Conservation (phyloP, 2,888 invertebrate genomes). For the Abscondita cerata region DNA sequence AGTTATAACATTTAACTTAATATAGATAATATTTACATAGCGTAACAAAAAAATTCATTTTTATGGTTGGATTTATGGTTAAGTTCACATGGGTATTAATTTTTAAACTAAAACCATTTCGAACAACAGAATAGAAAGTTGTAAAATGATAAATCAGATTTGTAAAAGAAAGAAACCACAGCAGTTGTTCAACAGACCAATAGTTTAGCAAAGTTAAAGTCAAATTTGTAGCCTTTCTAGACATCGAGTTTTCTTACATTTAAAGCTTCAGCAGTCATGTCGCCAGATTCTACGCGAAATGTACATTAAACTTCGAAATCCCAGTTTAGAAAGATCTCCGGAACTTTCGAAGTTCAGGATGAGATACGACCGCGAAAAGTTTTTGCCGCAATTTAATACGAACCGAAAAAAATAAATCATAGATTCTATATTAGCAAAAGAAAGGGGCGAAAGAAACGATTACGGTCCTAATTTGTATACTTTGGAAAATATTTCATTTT, state of each 20-base stretch:
- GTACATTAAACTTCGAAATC: constrained; percentile 34
- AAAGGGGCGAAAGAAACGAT: constrained; percentile 19
- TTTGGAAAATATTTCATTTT: constrained; percentile 16
- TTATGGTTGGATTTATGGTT: too few species aligned
- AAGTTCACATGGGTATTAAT: too few species aligned
- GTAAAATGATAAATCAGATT: neutral
- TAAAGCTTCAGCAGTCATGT: constrained; percentile 34
- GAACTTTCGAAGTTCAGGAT: constrained; percentile 26
- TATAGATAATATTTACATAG: too few species aligned
- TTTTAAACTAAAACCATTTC: too few species aligned
- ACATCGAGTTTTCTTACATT: constrained; percentile 28
- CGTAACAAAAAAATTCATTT: too few species aligned
- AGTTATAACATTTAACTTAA: too few species aligned
- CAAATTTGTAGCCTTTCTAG: constrained; percentile 33
- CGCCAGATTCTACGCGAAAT: constrained; percentile 35
- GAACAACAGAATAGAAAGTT: too few species aligned
- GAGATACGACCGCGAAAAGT: constrained; percentile 34
- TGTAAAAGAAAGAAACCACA: neutral
- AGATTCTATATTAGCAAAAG: constrained; percentile 22
- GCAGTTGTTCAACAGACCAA: constrained; percentile 17
- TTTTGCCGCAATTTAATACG: constrained; percentile 30
- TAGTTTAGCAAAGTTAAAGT: constrained; percentile 25
- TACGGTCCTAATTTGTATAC: constrained; percentile 21
- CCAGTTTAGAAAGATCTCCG: constrained; percentile 33
- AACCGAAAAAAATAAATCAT: constrained; percentile 30